A percentile compares a stretch with the other conserved stretches of the same genome.
Conservation (phyloP, 1,140 invertebrate genomes). For the Drosophila chauvacae region DNA sequence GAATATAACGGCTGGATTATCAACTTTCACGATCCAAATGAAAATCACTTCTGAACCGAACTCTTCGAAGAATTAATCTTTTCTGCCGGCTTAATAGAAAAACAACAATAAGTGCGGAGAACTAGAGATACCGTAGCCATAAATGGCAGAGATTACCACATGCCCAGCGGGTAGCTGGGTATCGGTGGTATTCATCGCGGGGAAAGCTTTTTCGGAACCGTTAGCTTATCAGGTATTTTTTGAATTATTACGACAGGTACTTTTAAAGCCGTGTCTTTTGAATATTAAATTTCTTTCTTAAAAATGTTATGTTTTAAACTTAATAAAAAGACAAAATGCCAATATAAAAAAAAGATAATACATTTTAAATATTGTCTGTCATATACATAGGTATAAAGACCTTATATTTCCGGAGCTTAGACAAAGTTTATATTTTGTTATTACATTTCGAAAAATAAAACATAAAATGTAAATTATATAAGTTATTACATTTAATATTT, state of each 20-base stretch:
- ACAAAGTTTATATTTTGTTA: too few species aligned
- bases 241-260: neutral
- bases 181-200: slow-evolving; percentile 19
- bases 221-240: slow-evolving; percentile 4
- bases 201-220: neutral
- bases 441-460: too few species aligned
- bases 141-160: neutral
- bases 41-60: neutral
- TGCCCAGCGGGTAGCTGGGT: neutral
- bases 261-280: too few species aligned
- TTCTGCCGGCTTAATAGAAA: slow-evolving; percentile 35
- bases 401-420: neutral
- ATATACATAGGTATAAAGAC: neutral
- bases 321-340: neutral
- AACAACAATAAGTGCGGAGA: slow-evolving; percentile 5
- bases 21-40: slow-evolving; percentile 13
- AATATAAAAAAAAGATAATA: neutral
- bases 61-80: slow-evolving; percentile 23
- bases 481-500: too few species aligned
- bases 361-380: neutral
- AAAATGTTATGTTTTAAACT: too few species aligned
- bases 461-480: too few species aligned
- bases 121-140: neutral
- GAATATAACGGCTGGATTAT: neutral
- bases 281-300: neutral